Conservation (phyloP, 2,797 vertebrate species). For the Paedocypris micromegethes region DNA sequence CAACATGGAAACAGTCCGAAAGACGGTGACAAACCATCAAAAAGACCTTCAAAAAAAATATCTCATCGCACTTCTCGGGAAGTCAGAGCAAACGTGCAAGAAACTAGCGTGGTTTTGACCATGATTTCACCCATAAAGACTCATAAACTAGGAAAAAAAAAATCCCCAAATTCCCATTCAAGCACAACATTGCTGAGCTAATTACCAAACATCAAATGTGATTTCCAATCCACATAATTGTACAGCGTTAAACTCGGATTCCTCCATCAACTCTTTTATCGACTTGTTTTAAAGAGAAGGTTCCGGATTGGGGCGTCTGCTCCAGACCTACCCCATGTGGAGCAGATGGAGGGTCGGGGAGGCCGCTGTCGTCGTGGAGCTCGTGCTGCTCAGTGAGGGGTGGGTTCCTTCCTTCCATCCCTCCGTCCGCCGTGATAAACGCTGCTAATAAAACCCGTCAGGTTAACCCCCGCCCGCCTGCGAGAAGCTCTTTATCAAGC, state of each 20-base stretch:
- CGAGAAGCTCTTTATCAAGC: conserved; percentile 19
- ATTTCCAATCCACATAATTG: too few relatives aligned
- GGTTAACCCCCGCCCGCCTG: not conserved
- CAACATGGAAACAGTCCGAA: not conserved
- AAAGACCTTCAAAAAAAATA: too few relatives aligned
- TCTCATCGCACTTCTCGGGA: too few relatives aligned
- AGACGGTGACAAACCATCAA: too few relatives aligned
- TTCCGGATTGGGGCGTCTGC: not conserved
- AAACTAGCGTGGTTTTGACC: too few relatives aligned
- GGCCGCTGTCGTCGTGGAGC: conserved; percentile 6
- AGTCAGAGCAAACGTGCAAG: too few relatives aligned
- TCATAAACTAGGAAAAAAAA: too few relatives aligned
- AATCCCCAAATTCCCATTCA: too few relatives aligned
- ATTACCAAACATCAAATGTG: too few relatives aligned
- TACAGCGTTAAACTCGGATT: too few relatives aligned
- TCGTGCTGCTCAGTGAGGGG: conserved; percentile 21
- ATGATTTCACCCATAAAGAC: too few relatives aligned
- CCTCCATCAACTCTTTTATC: not conserved
- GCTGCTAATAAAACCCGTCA: conserved; percentile 23
- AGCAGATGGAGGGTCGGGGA: conserved; percentile 22
- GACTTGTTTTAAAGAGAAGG: not conserved
- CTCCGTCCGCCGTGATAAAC: conserved; percentile 7
- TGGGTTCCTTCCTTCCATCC: conserved; percentile 32
- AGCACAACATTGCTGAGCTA: too few relatives aligned
- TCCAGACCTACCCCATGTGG: conserved; percentile 19